These are phyloP conservation scores for Myotis yumanensis DNA, from an alignment of 2,113 vertebrate genomes.

Conservation along the genomic window DNA sequence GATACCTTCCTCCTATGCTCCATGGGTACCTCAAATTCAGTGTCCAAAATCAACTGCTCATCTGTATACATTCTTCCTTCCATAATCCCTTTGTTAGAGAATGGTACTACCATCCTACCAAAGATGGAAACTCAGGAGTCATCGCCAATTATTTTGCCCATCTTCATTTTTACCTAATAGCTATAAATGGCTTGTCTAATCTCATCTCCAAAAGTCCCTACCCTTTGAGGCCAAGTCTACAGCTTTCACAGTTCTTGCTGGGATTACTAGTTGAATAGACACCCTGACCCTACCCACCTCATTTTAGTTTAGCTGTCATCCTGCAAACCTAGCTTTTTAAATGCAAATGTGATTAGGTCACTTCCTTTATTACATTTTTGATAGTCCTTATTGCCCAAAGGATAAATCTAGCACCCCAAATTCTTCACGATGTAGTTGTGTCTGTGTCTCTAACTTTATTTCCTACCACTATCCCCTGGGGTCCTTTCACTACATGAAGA, in stretches of 20 bases:
- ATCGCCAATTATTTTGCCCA: neutral
- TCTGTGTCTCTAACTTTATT: neutral
- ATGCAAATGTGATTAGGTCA: constrained; percentile 29
- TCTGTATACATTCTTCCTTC: neutral
- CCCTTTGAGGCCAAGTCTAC: neutral
- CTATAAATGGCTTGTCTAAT: neutral
- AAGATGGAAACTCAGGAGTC: neutral
- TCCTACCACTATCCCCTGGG: neutral
- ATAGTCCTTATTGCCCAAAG: neutral
- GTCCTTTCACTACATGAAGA: neutral
- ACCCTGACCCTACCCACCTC: neutral
- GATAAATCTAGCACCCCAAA: constrained; percentile 5
- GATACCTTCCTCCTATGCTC: neutral
- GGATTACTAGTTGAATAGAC: neutral
- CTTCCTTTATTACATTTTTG: constrained; percentile 36
- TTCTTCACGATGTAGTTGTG: constrained; percentile 14
- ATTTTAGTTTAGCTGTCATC: constrained; percentile 28
- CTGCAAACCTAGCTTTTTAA: neutral
- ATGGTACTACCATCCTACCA: neutral
- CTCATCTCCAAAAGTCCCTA: neutral
- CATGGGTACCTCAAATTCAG: neutral
- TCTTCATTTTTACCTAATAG: neutral
- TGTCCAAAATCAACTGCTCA: neutral
- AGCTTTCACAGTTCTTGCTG: neutral
- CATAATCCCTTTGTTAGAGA: neutral